Conservation (phyloP, 2,888 invertebrate genomes). For the Rhorus exstirpatorius region DNA sequence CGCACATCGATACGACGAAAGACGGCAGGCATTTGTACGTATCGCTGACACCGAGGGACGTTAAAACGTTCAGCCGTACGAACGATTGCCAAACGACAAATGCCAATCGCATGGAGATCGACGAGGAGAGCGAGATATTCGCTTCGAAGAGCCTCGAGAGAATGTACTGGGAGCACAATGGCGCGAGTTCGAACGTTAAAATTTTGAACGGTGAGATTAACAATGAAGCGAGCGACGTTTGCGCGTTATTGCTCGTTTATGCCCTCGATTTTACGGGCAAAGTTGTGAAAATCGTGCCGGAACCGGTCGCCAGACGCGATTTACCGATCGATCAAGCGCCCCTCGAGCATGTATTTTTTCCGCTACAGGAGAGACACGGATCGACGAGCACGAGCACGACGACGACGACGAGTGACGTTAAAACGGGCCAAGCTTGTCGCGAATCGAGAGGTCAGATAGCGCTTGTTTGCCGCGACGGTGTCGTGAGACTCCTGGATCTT, state of each 20-base stretch:
- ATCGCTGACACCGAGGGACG: constrained; percentile 76
- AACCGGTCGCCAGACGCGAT: constrained; percentile 89
- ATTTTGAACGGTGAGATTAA: constrained; percentile 87
- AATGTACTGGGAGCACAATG: constrained; percentile 88
- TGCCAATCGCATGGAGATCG: constrained; percentile 83
- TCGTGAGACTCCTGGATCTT: constrained; percentile 91
- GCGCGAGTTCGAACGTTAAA: constrained; percentile 87
- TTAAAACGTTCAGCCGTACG: constrained; percentile 74
- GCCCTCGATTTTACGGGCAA: constrained; percentile 87
- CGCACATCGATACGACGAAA: constrained; percentile 79
- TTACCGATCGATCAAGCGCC: constrained; percentile 90
- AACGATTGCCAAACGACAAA: constrained; percentile 81
- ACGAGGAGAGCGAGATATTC: constrained; percentile 83
- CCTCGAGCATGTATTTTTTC: constrained; percentile 90
- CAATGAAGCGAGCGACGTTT: constrained; percentile 74
- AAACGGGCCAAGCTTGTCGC: constrained; percentile 55
- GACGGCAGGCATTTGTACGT: constrained; percentile 83
- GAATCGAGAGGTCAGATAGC: constrained; percentile 88
- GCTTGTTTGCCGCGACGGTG: constrained; percentile 92
- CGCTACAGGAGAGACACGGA: constrained; percentile 85
- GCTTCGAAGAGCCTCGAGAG: constrained; percentile 83
- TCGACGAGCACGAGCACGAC: constrained; percentile 54
- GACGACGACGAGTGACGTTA: constrained; percentile 43
- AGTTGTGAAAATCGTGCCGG: constrained; percentile 87
- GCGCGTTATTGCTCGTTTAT: constrained; percentile 88